Percentiles rank a stretch among this genome's conserved stretches.
Conservation (phyloP, 2,888 invertebrate species). For the Sycophila texana region DNA sequence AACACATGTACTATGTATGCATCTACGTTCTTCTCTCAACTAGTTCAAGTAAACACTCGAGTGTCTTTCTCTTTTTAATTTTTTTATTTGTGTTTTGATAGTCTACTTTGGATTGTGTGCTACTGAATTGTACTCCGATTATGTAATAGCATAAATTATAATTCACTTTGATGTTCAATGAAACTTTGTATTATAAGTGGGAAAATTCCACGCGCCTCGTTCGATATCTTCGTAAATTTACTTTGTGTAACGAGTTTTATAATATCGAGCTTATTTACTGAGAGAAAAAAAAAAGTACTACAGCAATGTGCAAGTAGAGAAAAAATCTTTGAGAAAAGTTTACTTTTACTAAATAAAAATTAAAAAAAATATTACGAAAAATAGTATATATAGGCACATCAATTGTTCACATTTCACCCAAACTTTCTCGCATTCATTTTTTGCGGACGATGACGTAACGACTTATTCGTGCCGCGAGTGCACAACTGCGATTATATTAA, state of each 20-base stretch:
- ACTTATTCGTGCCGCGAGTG: not conserved
- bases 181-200: no score
- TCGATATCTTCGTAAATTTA: no score
- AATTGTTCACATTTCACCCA: not conserved
- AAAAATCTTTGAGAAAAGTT: no score
- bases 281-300: no score
- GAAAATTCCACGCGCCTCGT: no score
- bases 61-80: conserved; percentile 3
- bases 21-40: conserved; percentile 11
- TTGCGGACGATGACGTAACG: not conserved
- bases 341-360: no score
- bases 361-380: no score
- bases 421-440: not conserved
- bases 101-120: not conserved
- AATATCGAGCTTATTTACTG: no score
- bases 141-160: not conserved
- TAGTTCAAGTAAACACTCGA: conserved; percentile 44
- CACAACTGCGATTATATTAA: not conserved
- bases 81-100: conserved; percentile 10
- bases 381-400: no score
- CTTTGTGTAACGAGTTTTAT: no score
- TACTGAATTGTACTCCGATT: conserved; percentile 2
- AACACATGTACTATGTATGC: not conserved
- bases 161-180: not conserved
- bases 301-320: no score